Evolutionary conservation across 1,140 invertebrate genomes (phyloP).

Genomic region (Acromyrmex heyeri): DNA sequence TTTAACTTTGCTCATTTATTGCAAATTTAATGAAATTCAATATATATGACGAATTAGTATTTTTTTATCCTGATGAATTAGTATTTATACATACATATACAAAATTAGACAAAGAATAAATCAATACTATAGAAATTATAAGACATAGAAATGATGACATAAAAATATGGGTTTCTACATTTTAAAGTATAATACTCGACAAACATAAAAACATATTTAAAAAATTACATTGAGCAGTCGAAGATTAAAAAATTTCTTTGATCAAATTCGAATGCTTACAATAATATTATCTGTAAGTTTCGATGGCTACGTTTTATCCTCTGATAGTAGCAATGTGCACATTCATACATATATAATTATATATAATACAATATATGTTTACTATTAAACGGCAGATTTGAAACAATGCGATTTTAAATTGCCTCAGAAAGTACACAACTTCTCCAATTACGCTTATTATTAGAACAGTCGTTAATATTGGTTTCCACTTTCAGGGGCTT

Average conservation of each 20-base stretch:
- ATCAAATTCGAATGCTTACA: slow-evolving; percentile 6
- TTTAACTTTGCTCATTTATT: not conserved
- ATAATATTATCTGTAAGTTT: not conserved
- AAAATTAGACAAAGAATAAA: not conserved
- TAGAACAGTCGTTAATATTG: not conserved
- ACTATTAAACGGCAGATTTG: not conserved
- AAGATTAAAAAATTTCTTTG: not conserved
- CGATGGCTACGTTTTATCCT: not conserved
- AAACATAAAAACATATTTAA: not conserved
- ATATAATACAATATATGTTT: too few species aligned
- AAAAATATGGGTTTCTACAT: not conserved
- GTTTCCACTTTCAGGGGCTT: not conserved
- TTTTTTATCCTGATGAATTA: not conserved
- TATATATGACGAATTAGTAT: not conserved
- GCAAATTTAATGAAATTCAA: not conserved
- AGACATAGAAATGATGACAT: not conserved
- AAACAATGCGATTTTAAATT: not conserved
- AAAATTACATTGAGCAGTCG: not conserved
- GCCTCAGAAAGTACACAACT: slow-evolving; percentile 1
- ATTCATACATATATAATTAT: slow-evolving; percentile 8
- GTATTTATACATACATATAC: not conserved
- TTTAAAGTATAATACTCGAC: not conserved
- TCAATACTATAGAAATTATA: not conserved
- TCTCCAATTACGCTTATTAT: slow-evolving; percentile 19
- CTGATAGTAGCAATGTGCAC: not conserved